phyloP scores from a whole-genome alignment of 2,797 vertebrate genomes.

The Prunella strophiata region DNA sequence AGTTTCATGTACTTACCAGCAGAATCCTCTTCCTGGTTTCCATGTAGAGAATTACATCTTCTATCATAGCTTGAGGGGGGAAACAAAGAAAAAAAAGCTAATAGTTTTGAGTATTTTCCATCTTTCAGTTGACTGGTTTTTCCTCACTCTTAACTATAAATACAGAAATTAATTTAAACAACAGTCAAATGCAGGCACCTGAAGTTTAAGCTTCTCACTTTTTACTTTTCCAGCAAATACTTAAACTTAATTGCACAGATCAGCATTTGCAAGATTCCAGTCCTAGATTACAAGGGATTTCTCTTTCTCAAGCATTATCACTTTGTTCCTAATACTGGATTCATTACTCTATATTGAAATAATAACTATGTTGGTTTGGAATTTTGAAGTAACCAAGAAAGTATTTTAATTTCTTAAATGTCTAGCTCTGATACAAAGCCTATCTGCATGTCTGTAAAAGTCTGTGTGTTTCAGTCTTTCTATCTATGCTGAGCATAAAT shows the following conservation, averaged over 20 bases:
- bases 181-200: neutral
- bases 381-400: neutral
- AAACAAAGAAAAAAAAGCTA: neutral
- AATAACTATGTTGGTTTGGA: neutral
- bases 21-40: neutral
- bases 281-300: neutral
- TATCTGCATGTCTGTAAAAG: neutral
- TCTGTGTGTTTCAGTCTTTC: neutral
- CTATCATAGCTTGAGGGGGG: rapidly evolving
- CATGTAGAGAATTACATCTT: neutral
- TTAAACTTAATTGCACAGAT: neutral
- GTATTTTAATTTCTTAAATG: neutral
- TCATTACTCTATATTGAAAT: neutral
- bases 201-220: neutral
- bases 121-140: neutral
- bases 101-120: neutral
- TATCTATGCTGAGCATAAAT: neutral
- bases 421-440: neutral
- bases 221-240: neutral
- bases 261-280: neutral
- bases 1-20: neutral
- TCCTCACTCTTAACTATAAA: neutral
- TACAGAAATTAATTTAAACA: neutral
- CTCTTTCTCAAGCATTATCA: neutral
- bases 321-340: neutral